Percentiles rank a stretch among this genome's conserved stretches.
Conservation (phyloP, 2,888 invertebrate genomes). For the Xestia xanthographa region DNA sequence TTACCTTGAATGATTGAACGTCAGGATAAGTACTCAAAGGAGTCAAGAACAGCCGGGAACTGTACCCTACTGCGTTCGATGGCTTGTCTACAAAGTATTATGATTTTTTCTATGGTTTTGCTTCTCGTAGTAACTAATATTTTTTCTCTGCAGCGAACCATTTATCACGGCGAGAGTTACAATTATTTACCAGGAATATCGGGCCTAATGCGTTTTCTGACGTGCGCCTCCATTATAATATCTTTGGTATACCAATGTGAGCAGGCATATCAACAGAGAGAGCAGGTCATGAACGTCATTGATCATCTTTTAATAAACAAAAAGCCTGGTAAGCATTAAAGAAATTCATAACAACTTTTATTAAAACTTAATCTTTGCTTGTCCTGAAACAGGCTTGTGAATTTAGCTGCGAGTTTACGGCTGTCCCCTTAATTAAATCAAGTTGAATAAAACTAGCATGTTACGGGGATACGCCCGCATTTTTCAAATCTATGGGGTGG, state of each 20-base stretch:
- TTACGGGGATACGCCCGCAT: not conserved
- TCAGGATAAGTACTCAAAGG: too few species aligned
- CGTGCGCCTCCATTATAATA: constrained; percentile 74
- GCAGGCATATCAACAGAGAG: constrained; percentile 75
- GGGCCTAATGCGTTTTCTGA: constrained; percentile 73
- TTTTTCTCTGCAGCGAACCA: constrained; percentile 68
- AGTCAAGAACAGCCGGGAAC: too few species aligned
- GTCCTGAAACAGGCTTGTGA: not conserved
- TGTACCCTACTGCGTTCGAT: not conserved
- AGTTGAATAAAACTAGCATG: not conserved
- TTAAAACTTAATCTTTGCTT: not conserved
- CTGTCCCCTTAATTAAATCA: not conserved
- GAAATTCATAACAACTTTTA: not conserved
- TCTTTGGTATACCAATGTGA: constrained; percentile 80
- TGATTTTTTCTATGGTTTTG: not conserved
- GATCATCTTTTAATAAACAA: constrained; percentile 80
- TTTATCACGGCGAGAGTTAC: constrained; percentile 52
- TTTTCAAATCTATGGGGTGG: not conserved
- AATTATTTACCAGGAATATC: constrained; percentile 75
- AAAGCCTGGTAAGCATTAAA: constrained; percentile 73
- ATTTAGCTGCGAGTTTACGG: not conserved
- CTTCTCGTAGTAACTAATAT: not conserved
- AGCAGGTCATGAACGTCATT: constrained; percentile 75
- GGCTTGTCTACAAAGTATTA: not conserved
- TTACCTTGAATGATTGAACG: too few species aligned